Evolutionary conservation across 1,140 invertebrate species (phyloP), one percentile per base, ranked within the genome.

Genomic region (Sycophaga agraensis): DNA sequence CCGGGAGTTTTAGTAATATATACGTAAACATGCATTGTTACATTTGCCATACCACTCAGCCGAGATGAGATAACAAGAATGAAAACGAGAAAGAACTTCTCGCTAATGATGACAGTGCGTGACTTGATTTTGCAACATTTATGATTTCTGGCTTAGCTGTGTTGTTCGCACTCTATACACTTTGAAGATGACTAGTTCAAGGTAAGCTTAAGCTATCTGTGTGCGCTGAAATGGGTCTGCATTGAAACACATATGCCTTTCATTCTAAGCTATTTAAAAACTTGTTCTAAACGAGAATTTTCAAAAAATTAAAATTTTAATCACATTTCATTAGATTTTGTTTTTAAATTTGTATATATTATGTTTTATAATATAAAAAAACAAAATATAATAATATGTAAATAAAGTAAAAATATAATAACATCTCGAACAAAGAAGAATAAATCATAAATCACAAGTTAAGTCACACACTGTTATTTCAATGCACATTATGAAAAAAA

Each of bases 181-280:
- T n/a, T 35, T 34, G 5, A 35, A 22, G 17, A 45, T 24, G 39
- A 45, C 14, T 14, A 8, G 8, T 6, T 59, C 28, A 51, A 59
- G 28, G 39, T 59, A 59, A 59, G 48, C 37, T 43, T 48, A 14
- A 6, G 11, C 8, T 43, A 9, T 59, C n/a, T 50, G 7, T 50
- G 37, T 58, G 14, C 21, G 22, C 21, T 58, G 24, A 24, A 6
- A 31, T 31, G 21, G 28, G 21, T 42, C 21, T n/a, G n/a, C 17
- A 17, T 17, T 42, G 19, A 11, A 40, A 40, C 17, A 31, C 11
- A 17, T 40, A 4, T 16, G 16, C 7, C 39, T n/a, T 40, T 31
- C 4, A 31, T 8, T 40, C 11, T 31, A 31, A 31, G 28, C 5
- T 31, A 31, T 31, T 31, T 31, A 31, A 31, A 31, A 31, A 31